Percentiles rank a stretch among this genome's conserved stretches.
Conservation (phyloP, 2,888 invertebrate genomes). For the Phlogophora meticulosa region DNA sequence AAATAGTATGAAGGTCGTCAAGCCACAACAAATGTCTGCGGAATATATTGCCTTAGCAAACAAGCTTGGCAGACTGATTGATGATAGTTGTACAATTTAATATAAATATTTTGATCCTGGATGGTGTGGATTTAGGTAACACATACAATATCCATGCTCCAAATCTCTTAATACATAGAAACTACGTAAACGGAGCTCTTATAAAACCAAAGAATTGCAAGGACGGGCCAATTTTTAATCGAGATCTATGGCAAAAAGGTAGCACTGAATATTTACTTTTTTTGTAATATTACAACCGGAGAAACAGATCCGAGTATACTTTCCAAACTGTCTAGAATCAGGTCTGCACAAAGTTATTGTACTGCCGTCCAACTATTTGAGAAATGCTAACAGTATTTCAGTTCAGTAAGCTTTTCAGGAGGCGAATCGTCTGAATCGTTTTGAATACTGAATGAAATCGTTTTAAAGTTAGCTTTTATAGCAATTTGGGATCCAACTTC, state of each 20-base stretch:
- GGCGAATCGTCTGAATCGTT: conserved; percentile 17
- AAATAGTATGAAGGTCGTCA: conserved; percentile 35
- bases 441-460: conserved; percentile 26
- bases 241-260: neutral
- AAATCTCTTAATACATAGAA: neutral
- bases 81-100: conserved; percentile 12
- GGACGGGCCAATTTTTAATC: conserved; percentile 1
- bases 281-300: neutral
- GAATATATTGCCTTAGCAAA: conserved; percentile 1
- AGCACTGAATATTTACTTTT: neutral
- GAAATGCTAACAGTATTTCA: conserved; percentile 17
- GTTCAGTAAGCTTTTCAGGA: conserved; percentile 15
- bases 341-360: conserved; percentile 24
- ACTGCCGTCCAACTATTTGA: conserved; percentile 18
- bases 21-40: neutral
- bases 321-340: conserved; percentile 18
- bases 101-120: neutral
- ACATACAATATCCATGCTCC: neutral
- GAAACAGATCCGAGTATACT: conserved; percentile 17
- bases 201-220: neutral
- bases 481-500: neutral
- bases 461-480: conserved; percentile 27
- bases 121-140: neutral
- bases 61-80: neutral
- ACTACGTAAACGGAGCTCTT: neutral